Evolutionary conservation across 2,797 vertebrate species (phyloP).

Genomic region (Lemur catta): DNA sequence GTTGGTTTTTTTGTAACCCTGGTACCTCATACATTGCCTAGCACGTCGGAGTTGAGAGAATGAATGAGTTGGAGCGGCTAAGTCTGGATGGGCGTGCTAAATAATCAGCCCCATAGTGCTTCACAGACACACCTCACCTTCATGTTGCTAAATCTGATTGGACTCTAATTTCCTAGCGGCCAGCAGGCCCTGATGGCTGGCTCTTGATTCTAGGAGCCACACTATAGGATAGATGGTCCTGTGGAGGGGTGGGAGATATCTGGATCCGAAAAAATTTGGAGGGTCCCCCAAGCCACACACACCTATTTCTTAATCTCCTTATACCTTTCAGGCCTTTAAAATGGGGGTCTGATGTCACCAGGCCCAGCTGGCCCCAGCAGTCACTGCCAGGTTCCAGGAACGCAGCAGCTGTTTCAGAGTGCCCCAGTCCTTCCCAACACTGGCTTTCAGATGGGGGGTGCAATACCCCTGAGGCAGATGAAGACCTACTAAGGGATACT

Average conservation of each 20-base stretch:
- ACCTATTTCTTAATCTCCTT: neutral
- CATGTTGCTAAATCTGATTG: neutral
- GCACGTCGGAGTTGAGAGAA: neutral
- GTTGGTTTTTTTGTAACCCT: neutral
- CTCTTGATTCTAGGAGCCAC: neutral
- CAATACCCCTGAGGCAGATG: neutral
- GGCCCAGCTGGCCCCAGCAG: neutral
- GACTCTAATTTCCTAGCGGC: neutral
- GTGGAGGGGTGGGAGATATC: neutral
- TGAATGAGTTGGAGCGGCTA: neutral
- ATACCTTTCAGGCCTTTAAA: neutral
- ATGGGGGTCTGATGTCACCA: neutral
- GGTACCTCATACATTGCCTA: neutral
- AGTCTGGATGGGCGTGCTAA: neutral
- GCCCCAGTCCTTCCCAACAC: neutral
- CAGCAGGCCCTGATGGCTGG: neutral
- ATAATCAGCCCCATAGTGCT: neutral
- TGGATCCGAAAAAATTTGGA: neutral
- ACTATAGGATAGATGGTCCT: neutral
- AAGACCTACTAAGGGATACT: neutral
- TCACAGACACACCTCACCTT: neutral
- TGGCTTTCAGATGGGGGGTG: neutral
- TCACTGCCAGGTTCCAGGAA: neutral
- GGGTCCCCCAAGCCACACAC: neutral
- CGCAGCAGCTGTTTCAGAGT: neutral